Percentiles rank a stretch among this genome's conserved stretches.
Evolutionary conservation across 2,888 invertebrate species (phyloP).

Genomic region (Tridacna gigas): DNA sequence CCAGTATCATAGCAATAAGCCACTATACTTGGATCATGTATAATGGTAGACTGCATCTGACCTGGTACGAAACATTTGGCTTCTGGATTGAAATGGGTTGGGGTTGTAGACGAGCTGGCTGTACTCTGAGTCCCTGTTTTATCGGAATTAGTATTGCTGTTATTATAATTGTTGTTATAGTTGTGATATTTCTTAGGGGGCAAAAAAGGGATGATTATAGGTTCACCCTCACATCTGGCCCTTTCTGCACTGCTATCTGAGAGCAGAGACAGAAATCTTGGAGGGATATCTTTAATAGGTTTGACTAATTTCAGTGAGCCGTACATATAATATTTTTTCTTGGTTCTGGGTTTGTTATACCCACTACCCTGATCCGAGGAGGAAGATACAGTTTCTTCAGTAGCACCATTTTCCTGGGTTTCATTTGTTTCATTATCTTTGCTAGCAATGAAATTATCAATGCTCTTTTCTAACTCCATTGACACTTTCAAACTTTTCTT

Average conservation of each 20-base stretch:
- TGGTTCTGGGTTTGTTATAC: slow-evolving; percentile 67
- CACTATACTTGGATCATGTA: slow-evolving; percentile 62
- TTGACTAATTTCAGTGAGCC: slow-evolving; percentile 80
- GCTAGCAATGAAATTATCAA: slow-evolving; percentile 65
- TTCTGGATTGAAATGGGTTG: slow-evolving; percentile 66
- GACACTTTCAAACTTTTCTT: slow-evolving; percentile 35
- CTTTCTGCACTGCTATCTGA: slow-evolving; percentile 77
- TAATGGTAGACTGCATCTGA: slow-evolving; percentile 30
- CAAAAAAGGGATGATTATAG: slow-evolving; percentile 74
- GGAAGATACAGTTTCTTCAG: slow-evolving; percentile 41
- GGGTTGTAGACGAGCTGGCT: background rate
- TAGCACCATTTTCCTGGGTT: slow-evolving; percentile 36
- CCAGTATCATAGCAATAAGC: slow-evolving; percentile 44
- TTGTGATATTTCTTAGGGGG: slow-evolving; percentile 55
- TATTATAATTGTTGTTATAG: slow-evolving; percentile 23
- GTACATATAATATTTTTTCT: slow-evolving; percentile 80
- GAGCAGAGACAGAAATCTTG: slow-evolving; percentile 78
- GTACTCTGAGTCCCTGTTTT: background rate
- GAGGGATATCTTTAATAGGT: slow-evolving; percentile 82
- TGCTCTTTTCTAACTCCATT: slow-evolving; percentile 35
- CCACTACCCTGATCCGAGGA: slow-evolving; percentile 20
- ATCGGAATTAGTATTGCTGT: slow-evolving; percentile 4
- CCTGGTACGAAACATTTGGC: slow-evolving; percentile 73
- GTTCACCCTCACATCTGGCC: slow-evolving; percentile 79
- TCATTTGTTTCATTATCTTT: slow-evolving; percentile 46